phyloP scores from a whole-genome alignment of 2,888 invertebrate genomes.

The Latheticus oryzae region DNA sequence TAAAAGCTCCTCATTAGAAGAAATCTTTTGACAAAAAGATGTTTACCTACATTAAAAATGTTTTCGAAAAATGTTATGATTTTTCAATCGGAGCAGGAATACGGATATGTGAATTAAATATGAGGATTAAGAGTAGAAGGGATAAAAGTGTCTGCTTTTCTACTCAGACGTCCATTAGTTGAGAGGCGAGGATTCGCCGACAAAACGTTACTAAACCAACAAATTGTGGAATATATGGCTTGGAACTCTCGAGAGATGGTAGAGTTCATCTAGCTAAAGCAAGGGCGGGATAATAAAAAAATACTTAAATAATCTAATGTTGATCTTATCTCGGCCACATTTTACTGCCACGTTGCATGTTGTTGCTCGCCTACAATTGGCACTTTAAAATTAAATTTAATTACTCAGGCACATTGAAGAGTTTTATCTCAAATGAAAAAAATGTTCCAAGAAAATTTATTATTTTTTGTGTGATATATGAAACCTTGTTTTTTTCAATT shows the following conservation, averaged over 20 bases:
- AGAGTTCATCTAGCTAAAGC: slow-evolving; percentile 32
- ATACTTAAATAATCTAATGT: slow-evolving; percentile 31
- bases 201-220: slow-evolving; percentile 35
- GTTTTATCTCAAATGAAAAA: no score
- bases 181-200: slow-evolving; percentile 24
- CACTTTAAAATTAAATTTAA: slow-evolving; percentile 25
- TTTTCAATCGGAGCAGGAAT: not conserved
- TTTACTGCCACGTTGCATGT: slow-evolving; percentile 14
- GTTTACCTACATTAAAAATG: no score
- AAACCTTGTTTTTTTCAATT: no score
- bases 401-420: slow-evolving; percentile 3
- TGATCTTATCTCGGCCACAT: slow-evolving; percentile 20
- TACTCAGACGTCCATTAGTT: slow-evolving; percentile 32
- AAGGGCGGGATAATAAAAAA: slow-evolving; percentile 30
- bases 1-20: slow-evolving; percentile 11
- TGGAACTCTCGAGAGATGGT: slow-evolving; percentile 31
- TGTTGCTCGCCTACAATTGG: slow-evolving; percentile 5
- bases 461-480: no score
- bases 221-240: slow-evolving; percentile 35
- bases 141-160: slow-evolving; percentile 12
- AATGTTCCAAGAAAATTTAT: no score
- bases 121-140: slow-evolving; percentile 6
- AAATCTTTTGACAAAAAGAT: no score
- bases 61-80: no score
- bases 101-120: slow-evolving; percentile 19